phyloP scores from a whole-genome alignment of 2,888 invertebrate genomes.

The Epsilonema sp. region DNA sequence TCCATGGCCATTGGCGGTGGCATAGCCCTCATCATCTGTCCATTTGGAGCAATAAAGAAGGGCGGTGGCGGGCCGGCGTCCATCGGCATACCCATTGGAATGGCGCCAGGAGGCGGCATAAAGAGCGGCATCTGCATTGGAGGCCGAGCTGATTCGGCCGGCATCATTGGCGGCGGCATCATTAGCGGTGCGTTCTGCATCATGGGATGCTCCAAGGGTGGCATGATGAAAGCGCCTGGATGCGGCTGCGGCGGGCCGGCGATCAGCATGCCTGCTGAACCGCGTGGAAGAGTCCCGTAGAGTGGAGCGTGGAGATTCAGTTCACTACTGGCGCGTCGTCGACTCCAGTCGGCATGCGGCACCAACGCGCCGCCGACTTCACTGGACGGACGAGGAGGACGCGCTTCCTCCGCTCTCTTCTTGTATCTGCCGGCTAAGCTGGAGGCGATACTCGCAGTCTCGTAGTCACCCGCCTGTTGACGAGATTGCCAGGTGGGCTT shows the following conservation, averaged over 20 bases:
- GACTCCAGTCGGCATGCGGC: neutral
- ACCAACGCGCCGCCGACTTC: constrained; percentile 5
- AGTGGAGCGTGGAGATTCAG: too few species aligned
- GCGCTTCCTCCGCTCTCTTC: constrained; percentile 4
- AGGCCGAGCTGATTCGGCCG: constrained; percentile 27
- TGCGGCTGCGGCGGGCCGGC: too few species aligned
- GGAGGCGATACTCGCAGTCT: constrained; percentile 19
- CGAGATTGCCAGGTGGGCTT: constrained; percentile 18
- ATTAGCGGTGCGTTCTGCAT: constrained; percentile 8
- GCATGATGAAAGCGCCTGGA: neutral
- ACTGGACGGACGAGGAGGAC: neutral
- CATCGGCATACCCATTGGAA: neutral
- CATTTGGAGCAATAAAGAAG: too few species aligned
- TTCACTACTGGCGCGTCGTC: too few species aligned
- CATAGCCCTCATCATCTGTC: too few species aligned
- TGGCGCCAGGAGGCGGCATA: neutral
- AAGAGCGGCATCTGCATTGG: constrained; percentile 29
- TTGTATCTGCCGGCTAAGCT: constrained; percentile 11
- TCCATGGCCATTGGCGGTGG: too few species aligned
- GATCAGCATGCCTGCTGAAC: too few species aligned
- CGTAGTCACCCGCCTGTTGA: constrained; percentile 26
- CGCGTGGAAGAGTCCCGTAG: too few species aligned
- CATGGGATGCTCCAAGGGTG: constrained; percentile 1
- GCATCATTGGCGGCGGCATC: constrained; percentile 9
- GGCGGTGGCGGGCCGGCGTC: neutral